Base-by-base conservation (phyloP, 2,797 vertebrate genomes). In the Acrossocheilus fasciatus region DNA sequence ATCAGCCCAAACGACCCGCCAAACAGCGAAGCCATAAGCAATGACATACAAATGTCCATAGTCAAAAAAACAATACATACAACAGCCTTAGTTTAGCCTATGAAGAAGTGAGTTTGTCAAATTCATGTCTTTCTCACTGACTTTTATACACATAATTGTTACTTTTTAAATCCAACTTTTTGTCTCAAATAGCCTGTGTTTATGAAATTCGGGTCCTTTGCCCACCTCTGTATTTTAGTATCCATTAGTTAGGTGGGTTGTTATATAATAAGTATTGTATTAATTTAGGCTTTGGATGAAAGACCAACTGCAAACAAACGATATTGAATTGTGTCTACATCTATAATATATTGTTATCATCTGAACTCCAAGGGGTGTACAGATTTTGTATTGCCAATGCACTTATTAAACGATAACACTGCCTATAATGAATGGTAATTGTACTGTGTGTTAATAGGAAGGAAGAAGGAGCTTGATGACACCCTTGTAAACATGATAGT, bases 321-420 rank as follows among this genome's bases (percentile, higher is more conserved):
- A 15, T 66, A 3, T 36, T 36, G 30, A 18, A 36, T 36, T 68
- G 64, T 68, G 64, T 36, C 30, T 36, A 36, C 26, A 66, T n/a
- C 5, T 66, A 54, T 12, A 47, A 15, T 47, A 47, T 68, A 68
- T 36, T 34, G 30, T 43, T 57, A 4, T 10, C 79, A 18, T 88
- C 85, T 82, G 12, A 52, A 20, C 26, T 87, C 9, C 75, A 88
- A 52, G 1, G 20, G 4, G 83, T 70, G 0, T 23, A 86, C 2
- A 45, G 69, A 36, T 17, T 36, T 36, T 68, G 30, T 66, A 59
- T n/a, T 59, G 57, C 57, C 23, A n/a, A 4, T 59, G 57, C 23
- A n/a, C 9, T 52, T 5, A 5, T 52, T 52, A 52, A 54, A 54
- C 52, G 20, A 1, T 18, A n/a, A n/a, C n/a, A n/a, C n/a, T 15